Percentiles rank a stretch among this genome's conserved stretches.
Conservation (phyloP, 2,113 vertebrate genomes). For the Alethe castanea region DNA sequence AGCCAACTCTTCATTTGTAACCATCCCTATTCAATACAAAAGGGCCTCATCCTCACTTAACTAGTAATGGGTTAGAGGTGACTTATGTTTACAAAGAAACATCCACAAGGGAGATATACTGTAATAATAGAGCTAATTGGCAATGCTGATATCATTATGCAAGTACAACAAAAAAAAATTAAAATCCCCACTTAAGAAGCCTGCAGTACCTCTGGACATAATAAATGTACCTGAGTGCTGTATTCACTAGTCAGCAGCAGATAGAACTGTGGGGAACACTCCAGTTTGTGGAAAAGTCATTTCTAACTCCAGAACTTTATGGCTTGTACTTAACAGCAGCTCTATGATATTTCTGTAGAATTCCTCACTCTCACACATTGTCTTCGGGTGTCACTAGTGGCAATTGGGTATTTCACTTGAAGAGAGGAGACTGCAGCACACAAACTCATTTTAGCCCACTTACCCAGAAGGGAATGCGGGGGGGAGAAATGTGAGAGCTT, state of each 20-base stretch:
- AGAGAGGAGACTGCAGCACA: background rate
- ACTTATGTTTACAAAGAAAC: background rate
- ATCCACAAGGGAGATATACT: background rate
- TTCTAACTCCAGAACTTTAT: background rate
- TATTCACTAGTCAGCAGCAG: background rate
- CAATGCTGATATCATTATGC: background rate
- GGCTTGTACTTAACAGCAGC: background rate
- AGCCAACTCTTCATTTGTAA: background rate
- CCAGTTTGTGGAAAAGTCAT: background rate
- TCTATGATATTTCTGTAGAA: background rate
- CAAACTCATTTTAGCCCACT: background rate
- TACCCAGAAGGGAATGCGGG: background rate
- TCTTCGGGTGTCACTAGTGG: background rate
- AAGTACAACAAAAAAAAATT: fast-evolving
- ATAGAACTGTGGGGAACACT: background rate
- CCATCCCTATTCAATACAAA: background rate
- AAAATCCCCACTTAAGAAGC: background rate
- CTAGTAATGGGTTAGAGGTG: background rate
- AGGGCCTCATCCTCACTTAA: background rate
- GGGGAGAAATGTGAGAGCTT: fast-evolving
- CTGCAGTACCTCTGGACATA: background rate
- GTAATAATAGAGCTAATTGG: background rate
- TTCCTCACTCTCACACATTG: background rate
- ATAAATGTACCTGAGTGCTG: background rate
- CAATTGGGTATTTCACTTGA: background rate